A percentile compares a stretch with the other conserved stretches of the same genome.
Evolutionary conservation across 2,888 invertebrate species (phyloP).

Genomic region (Anticlea derivata): DNA sequence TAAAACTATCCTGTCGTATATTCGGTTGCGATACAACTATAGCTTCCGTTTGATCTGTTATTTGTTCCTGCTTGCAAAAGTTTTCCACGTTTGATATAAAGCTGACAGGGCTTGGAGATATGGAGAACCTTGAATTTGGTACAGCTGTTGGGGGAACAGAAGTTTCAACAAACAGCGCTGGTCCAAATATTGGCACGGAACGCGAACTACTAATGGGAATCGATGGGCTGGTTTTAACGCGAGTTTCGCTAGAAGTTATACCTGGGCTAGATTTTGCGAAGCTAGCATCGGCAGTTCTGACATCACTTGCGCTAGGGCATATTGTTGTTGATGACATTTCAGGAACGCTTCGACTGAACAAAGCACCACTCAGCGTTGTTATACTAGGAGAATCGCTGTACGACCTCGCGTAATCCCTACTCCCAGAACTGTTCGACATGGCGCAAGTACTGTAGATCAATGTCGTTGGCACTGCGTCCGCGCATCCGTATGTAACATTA

Average conservation of each 20-base stretch:
- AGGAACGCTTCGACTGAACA: constrained; percentile 16
- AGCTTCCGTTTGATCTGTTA: background rate
- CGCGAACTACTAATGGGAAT: constrained; percentile 9
- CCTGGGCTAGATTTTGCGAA: background rate
- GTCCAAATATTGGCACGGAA: constrained; percentile 14
- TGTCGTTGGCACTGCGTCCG: background rate
- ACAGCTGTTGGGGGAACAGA: constrained; percentile 10
- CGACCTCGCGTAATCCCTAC: too few species aligned
- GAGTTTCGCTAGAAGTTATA: background rate
- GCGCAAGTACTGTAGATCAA: background rate
- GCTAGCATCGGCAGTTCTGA: background rate
- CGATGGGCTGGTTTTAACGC: background rate
- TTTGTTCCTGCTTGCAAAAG: background rate
- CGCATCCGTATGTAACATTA: background rate
- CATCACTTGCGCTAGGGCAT: background rate
- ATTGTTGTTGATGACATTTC: constrained; percentile 13
- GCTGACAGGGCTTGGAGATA: constrained; percentile 28
- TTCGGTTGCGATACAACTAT: background rate
- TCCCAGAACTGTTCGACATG: constrained; percentile 1
- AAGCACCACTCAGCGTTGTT: constrained; percentile 21
- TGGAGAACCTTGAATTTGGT: constrained; percentile 29
- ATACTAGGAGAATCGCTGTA: constrained; percentile 16
- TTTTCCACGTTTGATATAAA: background rate
- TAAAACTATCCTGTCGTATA: constrained; percentile 4
- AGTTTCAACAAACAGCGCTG: constrained; percentile 10